A percentile compares a stretch with the other conserved stretches of the same genome.
phyloP scores from a whole-genome alignment of 2,888 invertebrate species.

The Artemia sp. region DNA sequence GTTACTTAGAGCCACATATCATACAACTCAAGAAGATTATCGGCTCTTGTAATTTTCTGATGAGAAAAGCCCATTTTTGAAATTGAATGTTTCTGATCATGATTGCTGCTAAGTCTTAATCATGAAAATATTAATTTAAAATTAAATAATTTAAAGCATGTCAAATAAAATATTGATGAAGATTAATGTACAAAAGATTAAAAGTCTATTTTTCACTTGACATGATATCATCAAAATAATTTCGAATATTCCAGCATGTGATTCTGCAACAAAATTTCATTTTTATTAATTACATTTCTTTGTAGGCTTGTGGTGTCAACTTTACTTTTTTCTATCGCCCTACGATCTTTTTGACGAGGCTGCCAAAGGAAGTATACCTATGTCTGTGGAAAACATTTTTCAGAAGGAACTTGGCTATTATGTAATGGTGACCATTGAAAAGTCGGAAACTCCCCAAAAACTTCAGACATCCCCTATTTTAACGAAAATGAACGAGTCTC shows the following conservation, averaged over 20 bases:
- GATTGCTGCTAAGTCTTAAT: no score
- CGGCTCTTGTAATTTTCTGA: no score
- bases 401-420: constrained; percentile 58
- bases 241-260: background rate
- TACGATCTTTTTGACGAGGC: constrained; percentile 71
- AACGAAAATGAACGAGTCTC: background rate
- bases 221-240: no score
- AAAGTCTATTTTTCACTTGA: no score
- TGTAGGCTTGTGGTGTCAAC: constrained; percentile 71
- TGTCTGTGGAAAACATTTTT: constrained; percentile 52
- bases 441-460: constrained; percentile 37
- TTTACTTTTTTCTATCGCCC: constrained; percentile 84
- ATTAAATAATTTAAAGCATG: no score
- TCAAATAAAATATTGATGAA: no score
- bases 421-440: constrained; percentile 76
- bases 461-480: constrained; percentile 6
- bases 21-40: no score
- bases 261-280: background rate
- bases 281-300: constrained; percentile 21
- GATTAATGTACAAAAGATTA: no score
- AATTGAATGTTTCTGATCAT: no score
- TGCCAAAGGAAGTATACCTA: constrained; percentile 48
- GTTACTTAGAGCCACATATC: no score
- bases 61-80: no score
- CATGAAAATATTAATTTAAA: no score